Conservation (phyloP, 2,797 vertebrate species). For the Gallinago solitaria region DNA sequence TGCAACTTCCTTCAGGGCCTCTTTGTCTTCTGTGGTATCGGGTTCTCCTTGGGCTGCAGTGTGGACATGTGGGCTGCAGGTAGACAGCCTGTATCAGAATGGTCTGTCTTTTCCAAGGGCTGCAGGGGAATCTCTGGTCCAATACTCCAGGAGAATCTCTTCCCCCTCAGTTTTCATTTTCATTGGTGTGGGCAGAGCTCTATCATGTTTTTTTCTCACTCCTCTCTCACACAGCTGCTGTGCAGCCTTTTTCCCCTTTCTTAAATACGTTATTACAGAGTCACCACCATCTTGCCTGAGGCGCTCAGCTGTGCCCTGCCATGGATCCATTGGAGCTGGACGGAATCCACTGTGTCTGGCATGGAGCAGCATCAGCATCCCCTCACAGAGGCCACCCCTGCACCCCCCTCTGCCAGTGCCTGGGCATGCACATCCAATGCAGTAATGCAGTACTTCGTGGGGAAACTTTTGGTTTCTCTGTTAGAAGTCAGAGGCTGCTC, state of each 20-base stretch:
- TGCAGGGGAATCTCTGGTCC: not conserved
- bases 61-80: not conserved
- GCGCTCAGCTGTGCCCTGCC: not conserved
- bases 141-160: not conserved
- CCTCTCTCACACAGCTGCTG: not conserved
- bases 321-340: not conserved
- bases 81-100: too few species aligned
- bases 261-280: not conserved
- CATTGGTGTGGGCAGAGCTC: not conserved
- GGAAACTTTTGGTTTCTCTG: not conserved
- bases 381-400: not conserved
- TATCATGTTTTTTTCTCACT: not conserved
- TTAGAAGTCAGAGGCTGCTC: not conserved
- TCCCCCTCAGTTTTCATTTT: not conserved
- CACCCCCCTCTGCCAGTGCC: not conserved
- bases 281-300: not conserved
- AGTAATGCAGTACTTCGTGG: not conserved
- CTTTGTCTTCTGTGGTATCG: not conserved
- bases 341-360: not conserved
- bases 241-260: not conserved
- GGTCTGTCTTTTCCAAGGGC: not conserved
- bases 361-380: fast-evolving
- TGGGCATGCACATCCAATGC: not conserved
- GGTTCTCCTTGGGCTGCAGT: not conserved
- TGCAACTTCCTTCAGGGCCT: not conserved